Evolutionary conservation across 2,797 vertebrate genomes (phyloP).

Genomic region (Champsocephalus gunnari): DNA sequence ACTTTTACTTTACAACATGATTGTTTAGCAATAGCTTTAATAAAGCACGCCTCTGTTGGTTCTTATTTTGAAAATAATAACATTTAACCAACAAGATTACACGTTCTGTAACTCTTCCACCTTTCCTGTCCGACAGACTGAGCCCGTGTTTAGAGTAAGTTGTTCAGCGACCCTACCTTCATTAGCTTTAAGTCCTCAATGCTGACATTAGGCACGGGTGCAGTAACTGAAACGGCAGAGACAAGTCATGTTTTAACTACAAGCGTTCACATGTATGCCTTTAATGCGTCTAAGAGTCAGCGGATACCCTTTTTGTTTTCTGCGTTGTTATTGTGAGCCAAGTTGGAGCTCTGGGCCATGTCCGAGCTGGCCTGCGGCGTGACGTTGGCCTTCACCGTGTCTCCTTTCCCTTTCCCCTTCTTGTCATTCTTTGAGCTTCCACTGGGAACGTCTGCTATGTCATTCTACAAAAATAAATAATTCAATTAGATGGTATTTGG

Average conservation of each 20-base stretch:
- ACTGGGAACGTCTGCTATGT: constrained; percentile 97
- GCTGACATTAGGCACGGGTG: constrained; percentile 91
- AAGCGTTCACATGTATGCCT: not conserved
- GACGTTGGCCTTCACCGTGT: constrained; percentile 90
- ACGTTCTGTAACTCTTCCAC: not conserved
- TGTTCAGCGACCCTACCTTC: constrained; percentile 87
- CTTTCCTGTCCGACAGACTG: not conserved
- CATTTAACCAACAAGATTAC: not conserved
- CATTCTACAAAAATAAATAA: constrained; percentile 85
- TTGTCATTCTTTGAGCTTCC: constrained; percentile 96
- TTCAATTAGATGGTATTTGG: not conserved
- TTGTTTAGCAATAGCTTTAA: not conserved
- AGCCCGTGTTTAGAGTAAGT: not conserved
- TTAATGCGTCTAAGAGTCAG: not conserved
- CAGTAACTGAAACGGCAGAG: constrained; percentile 82
- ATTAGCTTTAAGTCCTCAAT: constrained; percentile 98
- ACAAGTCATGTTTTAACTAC: not conserved
- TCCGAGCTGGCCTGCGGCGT: constrained; percentile 95
- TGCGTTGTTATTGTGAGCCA: constrained; percentile 83
- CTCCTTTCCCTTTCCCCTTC: constrained; percentile 93
- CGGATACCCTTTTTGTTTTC: constrained; percentile 91
- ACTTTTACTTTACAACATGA: not conserved
- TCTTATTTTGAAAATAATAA: not conserved
- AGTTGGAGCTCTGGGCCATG: constrained; percentile 87
- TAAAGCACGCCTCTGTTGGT: not conserved